phyloP scores from a whole-genome alignment of 2,888 invertebrate species.

The Formica aserva region DNA sequence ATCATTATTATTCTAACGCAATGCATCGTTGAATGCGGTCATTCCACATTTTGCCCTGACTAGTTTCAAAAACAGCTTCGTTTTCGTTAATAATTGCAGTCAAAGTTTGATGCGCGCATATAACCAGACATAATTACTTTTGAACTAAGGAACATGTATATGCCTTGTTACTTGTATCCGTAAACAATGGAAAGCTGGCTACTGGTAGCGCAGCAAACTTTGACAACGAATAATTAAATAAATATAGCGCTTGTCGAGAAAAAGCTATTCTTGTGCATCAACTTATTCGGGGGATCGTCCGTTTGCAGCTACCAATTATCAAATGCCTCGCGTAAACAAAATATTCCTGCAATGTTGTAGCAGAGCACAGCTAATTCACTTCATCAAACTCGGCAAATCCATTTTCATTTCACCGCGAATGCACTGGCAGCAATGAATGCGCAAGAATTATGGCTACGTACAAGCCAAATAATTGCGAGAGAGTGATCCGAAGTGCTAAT shows the following conservation, averaged over 20 bases:
- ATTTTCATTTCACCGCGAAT: constrained; percentile 43
- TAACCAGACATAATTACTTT: constrained; percentile 41
- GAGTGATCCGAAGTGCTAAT: not conserved
- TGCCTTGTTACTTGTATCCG: constrained; percentile 30
- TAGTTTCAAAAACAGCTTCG: constrained; percentile 15
- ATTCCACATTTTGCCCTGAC: constrained; percentile 18
- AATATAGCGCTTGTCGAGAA: constrained; percentile 29
- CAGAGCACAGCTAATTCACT: constrained; percentile 38
- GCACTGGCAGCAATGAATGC: constrained; percentile 21
- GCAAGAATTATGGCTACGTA: constrained; percentile 18
- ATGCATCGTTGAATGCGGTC: not conserved
- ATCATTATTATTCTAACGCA: constrained; percentile 20
- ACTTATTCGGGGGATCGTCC: constrained; percentile 10
- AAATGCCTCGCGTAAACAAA: constrained; percentile 32
- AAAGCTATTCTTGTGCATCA: constrained; percentile 34
- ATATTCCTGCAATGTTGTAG: constrained; percentile 34
- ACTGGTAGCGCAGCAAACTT: constrained; percentile 18
- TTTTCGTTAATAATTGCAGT: constrained; percentile 30
- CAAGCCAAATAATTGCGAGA: constrained; percentile 16
- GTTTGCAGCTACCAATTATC: constrained; percentile 26
- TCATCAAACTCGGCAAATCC: constrained; percentile 47
- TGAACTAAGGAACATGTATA: constrained; percentile 26
- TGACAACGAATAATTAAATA: constrained; percentile 52
- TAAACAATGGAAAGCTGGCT: constrained; percentile 39
- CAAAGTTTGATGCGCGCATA: constrained; percentile 37